Conservation (phyloP, 2,888 invertebrate species). For the Acronicta psi region DNA sequence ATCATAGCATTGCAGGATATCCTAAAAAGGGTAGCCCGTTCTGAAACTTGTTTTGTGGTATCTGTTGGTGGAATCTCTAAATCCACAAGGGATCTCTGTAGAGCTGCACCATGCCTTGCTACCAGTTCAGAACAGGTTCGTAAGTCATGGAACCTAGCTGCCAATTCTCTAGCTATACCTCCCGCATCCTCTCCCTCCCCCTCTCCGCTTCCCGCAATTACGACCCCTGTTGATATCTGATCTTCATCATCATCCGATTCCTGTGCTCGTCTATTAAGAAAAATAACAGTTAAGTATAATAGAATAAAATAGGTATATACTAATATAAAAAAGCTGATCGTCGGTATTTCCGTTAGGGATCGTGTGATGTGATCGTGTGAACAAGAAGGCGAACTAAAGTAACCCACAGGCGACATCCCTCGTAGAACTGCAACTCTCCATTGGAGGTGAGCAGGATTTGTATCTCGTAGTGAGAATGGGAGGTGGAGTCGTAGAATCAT, state of each 20-base stretch:
- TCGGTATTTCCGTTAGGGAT: too few species aligned
- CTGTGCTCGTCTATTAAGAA: slow-evolving; percentile 86
- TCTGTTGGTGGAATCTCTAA: slow-evolving; percentile 92
- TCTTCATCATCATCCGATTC: slow-evolving; percentile 94
- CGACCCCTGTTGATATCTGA: slow-evolving; percentile 85
- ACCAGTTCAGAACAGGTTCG: slow-evolving; percentile 97
- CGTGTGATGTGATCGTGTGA: too few species aligned
- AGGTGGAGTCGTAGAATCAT: too few species aligned
- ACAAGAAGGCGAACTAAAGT: too few species aligned
- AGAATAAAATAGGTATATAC: not conserved
- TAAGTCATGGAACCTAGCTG: slow-evolving; percentile 94
- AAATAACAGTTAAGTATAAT: not conserved
- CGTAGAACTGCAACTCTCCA: too few species aligned
- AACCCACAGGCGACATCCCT: too few species aligned
- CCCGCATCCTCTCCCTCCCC: slow-evolving; percentile 89
- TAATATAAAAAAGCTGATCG: too few species aligned
- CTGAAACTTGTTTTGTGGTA: slow-evolving; percentile 96
- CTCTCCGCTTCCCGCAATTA: slow-evolving; percentile 85
- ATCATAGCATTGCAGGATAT: slow-evolving; percentile 99
- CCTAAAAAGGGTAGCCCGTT: slow-evolving; percentile 97
- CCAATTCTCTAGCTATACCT: slow-evolving; percentile 92
- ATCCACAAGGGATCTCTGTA: slow-evolving; percentile 94
- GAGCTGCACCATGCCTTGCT: slow-evolving; percentile 94
- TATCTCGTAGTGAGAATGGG: too few species aligned
- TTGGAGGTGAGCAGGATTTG: too few species aligned